Evolutionary conservation across 2,113 vertebrate genomes (phyloP), one percentile per base, ranked within the genome.

Genomic region (Chamaetylas fuelleborni): DNA sequence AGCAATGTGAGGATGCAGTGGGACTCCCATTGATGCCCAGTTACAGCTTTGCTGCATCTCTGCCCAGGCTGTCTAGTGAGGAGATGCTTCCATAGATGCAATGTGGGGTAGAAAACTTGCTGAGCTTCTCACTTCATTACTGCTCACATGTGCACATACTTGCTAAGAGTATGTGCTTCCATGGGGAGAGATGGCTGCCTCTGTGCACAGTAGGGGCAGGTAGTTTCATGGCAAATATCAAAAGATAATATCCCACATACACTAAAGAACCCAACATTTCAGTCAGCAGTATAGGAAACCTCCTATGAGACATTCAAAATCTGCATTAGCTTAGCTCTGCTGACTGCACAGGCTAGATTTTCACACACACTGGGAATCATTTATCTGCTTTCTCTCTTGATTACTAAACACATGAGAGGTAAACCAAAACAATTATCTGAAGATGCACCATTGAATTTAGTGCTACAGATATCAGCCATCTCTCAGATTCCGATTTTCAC

Each of bases 21-120:
- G 5, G 8, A 28, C 12, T 16, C 6, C 2, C 23, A 66, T 0
- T 0, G 1, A 42, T 5, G 14, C 3, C 7, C 11, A 67, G 2
- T 66, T 62, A 22, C 26, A 72, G 29, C 16, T 34, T 31, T 40
- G 4, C 45, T 76, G 12, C 23, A 71, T 5, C 28, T 82, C 16
- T 19, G 3, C 36, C 19, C 18, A 54, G 50, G 22, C 18, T 76
- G 22, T 29, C 19, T 38, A 34, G 11, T 47, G 34, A 85, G 43
- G 8, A 54, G 12, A 58, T 36, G 33, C 19, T 69, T 72, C 23
- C 26, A 42, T 1, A 53, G 45, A 5, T 71, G 22, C 11, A 64
- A 20, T 13, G 3, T 13, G 29, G 10, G 7, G 33, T 38, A 57
- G 38, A 34, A 71, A 74, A 64, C 3, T 42, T 56, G n/a, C 12